Evolutionary conservation across 2,113 vertebrate species (phyloP), one percentile per base, ranked within the genome.

Genomic region (Dinomys branickii): DNA sequence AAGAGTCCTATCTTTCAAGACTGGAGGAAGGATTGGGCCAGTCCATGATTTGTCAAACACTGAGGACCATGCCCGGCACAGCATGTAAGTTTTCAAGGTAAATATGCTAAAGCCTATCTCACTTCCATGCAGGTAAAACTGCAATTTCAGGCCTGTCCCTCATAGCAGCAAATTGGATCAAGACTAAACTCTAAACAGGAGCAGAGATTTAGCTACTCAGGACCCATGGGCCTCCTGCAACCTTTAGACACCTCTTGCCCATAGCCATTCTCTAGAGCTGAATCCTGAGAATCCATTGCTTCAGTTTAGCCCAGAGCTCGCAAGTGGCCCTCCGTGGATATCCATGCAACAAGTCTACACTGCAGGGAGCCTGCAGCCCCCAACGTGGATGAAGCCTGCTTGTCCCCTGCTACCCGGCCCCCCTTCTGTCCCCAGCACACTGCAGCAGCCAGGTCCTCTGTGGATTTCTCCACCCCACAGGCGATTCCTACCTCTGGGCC

Each of bases 61-160:
- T n/a, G n/a, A n/a, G n/a, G n/a, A n/a, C n/a, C n/a, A n/a, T n/a
- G n/a, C n/a, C n/a, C n/a, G n/a, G n/a, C n/a, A n/a, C n/a, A n/a
- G n/a, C n/a, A n/a, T n/a, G n/a, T n/a, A n/a, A n/a, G n/a, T 92
- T 96, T 90, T 88, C 85, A 92, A 56, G 96, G 88, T 85, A 92
- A 94, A 90, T 88, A 78, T 50, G 75, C 63, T 8, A 20, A 92
- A 95, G 75, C 19, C 84, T 47, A 73, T 59, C 83, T 86, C 91
- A 71, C 89, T 89, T 78, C 65, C 77, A 50, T 80, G 94, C 65
- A 16, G 17, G 54, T 85, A 41, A 83, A 35, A 35, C 63, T 56
- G 92, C 47, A 82, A 89, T 87, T 91, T 91, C 73, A 95, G 80
- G 52, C 50, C 54, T 92, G 4, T 14, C 35, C 13, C 69, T 28